Evolutionary conservation across 2,888 invertebrate species (phyloP), one percentile per base, ranked within the genome.

Genomic region (Leucophenga montana): DNA sequence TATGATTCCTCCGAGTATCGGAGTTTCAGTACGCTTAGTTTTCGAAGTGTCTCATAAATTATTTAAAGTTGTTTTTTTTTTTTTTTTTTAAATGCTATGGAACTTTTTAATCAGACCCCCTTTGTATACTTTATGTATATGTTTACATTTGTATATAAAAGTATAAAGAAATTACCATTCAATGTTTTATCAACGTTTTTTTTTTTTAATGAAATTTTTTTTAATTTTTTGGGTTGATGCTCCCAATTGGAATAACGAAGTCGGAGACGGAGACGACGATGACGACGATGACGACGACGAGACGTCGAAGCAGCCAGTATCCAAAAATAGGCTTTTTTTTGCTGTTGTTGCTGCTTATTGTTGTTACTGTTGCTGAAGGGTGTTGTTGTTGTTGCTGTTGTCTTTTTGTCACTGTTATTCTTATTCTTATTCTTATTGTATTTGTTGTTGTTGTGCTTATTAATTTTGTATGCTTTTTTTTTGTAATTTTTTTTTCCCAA

Each of bases 401-500:
- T 33, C 61, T 64, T 68, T 61, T 66, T 70, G 57, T 48, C 50
- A 53, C 66, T 53, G 14, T 50, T 69, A 39, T 39, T 39, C 48
- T 27, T 59, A 59, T 22, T 50, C 61, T 22, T 64, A 20, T 59
- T 64, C 14, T 22, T 18, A 18, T 56, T 50, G 14, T 39, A 18
- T 61, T 70, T 57, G 9, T 53, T 71, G 62, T 72, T 71, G 62
- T n/a, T 14, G 48, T 65, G 46, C 14, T 48, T 22, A 27, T 82
- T 83, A 78, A 83, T 82, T 80, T 84, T 80, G 81, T 84, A 84
- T 80, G 84, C 80, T 84, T 82, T 84, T 82, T 83, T 84, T 84
- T 80, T 72, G 18, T 61, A 31, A 56, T 18, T 59, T 16, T 27
- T 56, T 56, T 56, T 20, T 20, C 8, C 4, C 18, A 56, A 22